Conservation (phyloP, 2,888 invertebrate genomes). For the Cantharis lateralis region DNA sequence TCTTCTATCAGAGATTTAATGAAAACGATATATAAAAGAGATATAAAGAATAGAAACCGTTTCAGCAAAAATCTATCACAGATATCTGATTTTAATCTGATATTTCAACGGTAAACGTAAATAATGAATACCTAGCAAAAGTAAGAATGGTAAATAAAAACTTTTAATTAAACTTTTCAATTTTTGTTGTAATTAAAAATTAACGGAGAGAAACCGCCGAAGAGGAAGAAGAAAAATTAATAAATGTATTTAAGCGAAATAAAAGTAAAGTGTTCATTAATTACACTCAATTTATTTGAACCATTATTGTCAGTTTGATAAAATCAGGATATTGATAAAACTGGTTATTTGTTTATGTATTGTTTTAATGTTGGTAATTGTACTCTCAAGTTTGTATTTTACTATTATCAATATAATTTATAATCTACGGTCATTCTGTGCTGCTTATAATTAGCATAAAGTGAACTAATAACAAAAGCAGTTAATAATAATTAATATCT, state of each 20-base stretch:
- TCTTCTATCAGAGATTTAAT: neutral
- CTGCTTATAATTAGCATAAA: neutral
- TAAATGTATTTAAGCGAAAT: neutral
- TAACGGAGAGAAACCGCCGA: neutral
- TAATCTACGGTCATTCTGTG: neutral
- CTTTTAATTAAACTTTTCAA: neutral
- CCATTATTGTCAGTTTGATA: neutral
- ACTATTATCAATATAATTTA: neutral
- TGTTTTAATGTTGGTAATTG: neutral
- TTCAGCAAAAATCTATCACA: neutral
- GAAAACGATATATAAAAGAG: slow-evolving; percentile 1
- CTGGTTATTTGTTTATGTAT: neutral
- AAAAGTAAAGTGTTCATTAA: neutral
- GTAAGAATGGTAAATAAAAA: neutral
- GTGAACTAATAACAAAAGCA: neutral
- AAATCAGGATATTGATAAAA: neutral
- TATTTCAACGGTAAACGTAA: neutral
- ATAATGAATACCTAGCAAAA: neutral
- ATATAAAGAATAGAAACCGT: neutral
- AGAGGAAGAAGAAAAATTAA: neutral
- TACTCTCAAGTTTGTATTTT: neutral
- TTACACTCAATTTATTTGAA: neutral
- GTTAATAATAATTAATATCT: neutral
- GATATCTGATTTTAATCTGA: slow-evolving; percentile 1
- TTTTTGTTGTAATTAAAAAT: neutral